Evolutionary conservation across 2,888 invertebrate species (phyloP).

Genomic region (Agelastica alni): DNA sequence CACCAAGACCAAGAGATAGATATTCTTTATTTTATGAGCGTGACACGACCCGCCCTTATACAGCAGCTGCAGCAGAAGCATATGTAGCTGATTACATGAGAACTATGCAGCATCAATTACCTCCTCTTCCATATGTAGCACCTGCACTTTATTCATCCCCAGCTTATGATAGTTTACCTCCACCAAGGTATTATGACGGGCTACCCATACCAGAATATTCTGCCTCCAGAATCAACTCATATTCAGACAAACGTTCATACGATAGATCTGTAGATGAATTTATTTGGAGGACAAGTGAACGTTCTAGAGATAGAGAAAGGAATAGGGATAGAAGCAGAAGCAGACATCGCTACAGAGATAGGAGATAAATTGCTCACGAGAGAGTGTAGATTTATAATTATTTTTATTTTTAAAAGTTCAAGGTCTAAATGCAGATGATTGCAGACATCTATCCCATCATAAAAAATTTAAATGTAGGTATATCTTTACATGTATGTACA

Average conservation of each 20-base stretch:
- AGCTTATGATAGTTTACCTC: conserved; percentile 46
- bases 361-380: conserved; percentile 47
- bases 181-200: conserved; percentile 81
- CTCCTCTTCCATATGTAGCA: conserved; percentile 83
- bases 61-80: conserved; percentile 74
- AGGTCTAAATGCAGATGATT: too few relatives aligned
- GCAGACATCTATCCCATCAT: too few relatives aligned
- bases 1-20: conserved; percentile 61
- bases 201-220: conserved; percentile 79
- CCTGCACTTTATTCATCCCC: conserved; percentile 57
- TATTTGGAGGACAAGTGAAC: conserved; percentile 73
- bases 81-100: conserved; percentile 89
- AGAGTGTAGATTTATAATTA: background rate
- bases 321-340: conserved; percentile 33
- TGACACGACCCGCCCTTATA: conserved; percentile 56
- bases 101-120: conserved; percentile 83
- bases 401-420: background rate
- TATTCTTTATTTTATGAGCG: conserved; percentile 68
- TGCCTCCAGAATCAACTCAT: conserved; percentile 58
- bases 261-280: conserved; percentile 90
- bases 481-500: too few relatives aligned
- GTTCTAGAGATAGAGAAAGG: conserved; percentile 51
- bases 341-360: conserved; percentile 53
- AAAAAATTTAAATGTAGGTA: too few relatives aligned
- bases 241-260: conserved; percentile 70